phyloP scores from a whole-genome alignment of 2,113 vertebrate genomes.

The Crocuta crocuta region DNA sequence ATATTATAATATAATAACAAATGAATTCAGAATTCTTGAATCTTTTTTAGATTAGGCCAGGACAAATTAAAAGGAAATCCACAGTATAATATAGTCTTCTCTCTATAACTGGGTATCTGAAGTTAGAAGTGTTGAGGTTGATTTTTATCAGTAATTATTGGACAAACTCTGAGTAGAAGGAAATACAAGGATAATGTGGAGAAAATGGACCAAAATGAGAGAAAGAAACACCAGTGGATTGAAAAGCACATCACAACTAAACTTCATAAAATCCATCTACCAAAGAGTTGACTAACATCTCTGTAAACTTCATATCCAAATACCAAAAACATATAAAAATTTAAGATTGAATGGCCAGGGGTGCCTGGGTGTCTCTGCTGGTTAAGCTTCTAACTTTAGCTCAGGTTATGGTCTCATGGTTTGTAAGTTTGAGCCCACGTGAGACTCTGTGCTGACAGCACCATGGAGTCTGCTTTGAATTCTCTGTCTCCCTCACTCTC shows the following conservation, averaged over 20 bases:
- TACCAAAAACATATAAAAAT: neutral
- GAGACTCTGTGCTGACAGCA: no score
- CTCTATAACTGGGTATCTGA: neutral
- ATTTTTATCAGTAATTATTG: neutral
- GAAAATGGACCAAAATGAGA: neutral
- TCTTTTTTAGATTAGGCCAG: neutral
- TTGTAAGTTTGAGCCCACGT: no score
- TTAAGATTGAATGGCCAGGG: neutral
- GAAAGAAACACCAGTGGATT: neutral
- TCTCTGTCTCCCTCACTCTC: no score
- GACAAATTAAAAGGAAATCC: neutral
- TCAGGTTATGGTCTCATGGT: no score
- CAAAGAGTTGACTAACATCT: neutral
- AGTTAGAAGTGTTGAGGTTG: neutral
- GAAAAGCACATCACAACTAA: neutral
- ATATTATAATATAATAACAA: neutral
- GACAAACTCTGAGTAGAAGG: conserved; percentile 20
- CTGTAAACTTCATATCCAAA: neutral
- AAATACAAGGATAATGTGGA: neutral
- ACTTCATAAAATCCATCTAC: neutral
- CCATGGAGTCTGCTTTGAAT: no score
- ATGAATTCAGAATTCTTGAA: neutral
- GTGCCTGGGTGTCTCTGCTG: no score
- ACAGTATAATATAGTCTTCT: neutral
- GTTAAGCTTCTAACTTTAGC: no score